A percentile compares a stretch with the other conserved stretches of the same genome.
Evolutionary conservation across 2,113 vertebrate genomes (phyloP).

Genomic region (Centrocercus urophasianus): DNA sequence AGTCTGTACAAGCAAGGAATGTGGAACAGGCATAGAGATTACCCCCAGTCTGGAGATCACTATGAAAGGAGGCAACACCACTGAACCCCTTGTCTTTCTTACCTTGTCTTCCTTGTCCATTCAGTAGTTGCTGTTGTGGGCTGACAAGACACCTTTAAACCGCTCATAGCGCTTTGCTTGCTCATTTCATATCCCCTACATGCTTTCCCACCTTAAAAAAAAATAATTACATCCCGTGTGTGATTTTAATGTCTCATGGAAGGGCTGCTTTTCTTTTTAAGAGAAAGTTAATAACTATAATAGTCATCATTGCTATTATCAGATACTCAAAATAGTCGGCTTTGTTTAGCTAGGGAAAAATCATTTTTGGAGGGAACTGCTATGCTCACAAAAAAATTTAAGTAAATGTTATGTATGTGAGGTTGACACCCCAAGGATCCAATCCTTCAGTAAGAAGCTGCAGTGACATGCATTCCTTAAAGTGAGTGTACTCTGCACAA

Average conservation of each 20-base stretch:
- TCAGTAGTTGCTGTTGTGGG: background rate
- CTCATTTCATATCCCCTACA: background rate
- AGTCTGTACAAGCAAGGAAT: background rate
- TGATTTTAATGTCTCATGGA: background rate
- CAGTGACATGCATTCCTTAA: background rate
- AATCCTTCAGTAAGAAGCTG: background rate
- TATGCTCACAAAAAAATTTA: background rate
- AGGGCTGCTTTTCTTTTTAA: background rate
- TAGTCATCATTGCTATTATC: background rate
- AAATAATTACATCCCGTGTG: background rate
- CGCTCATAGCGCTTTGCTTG: background rate
- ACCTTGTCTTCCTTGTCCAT: background rate
- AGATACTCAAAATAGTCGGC: background rate
- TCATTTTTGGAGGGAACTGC: background rate
- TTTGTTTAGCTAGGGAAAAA: background rate
- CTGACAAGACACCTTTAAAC: background rate
- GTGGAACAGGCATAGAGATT: background rate
- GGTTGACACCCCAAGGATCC: background rate
- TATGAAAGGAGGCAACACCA: background rate
- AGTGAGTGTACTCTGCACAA: background rate
- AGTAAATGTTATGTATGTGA: background rate
- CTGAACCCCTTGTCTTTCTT: background rate
- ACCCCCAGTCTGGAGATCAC: rapidly evolving
- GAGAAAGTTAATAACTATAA: background rate
- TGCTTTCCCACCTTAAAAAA: background rate